These are phyloP conservation scores for Melanotaenia trifasciata DNA, from an alignment of 2,797 vertebrate species.

Conservation along the genomic window DNA sequence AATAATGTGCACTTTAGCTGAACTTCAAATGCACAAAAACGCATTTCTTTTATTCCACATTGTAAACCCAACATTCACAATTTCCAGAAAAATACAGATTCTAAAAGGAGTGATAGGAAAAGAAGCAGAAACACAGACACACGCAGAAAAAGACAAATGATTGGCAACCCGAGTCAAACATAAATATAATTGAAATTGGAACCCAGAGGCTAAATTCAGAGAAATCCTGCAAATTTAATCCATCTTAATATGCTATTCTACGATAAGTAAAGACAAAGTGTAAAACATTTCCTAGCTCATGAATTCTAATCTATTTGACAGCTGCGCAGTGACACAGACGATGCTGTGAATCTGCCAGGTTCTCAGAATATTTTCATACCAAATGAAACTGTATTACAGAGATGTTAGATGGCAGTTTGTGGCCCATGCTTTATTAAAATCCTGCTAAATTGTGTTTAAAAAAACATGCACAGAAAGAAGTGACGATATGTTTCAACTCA, in stretches of 20 bases:
- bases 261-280: conserved; percentile 58
- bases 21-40: neutral
- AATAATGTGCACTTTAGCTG: neutral
- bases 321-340: conserved; percentile 37
- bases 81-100: conserved; percentile 13
- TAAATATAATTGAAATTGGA: conserved; percentile 56
- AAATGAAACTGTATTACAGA: conserved; percentile 50
- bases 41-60: no score
- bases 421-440: conserved; percentile 55
- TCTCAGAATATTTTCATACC: conserved; percentile 56
- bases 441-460: conserved; percentile 34
- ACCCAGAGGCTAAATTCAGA: conserved; percentile 57
- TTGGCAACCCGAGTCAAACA: conserved; percentile 37
- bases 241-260: conserved; percentile 50
- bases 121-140: conserved; percentile 26
- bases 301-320: conserved; percentile 74
- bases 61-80: neutral
- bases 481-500: conserved; percentile 25
- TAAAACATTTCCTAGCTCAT: conserved; percentile 61
- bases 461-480: neutral
- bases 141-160: conserved; percentile 24
- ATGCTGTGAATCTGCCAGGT: conserved; percentile 49
- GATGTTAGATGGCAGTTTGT: conserved; percentile 45
- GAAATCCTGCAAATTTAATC: conserved; percentile 47
- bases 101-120: neutral